These are phyloP conservation scores for Vireo altiloquus DNA, from an alignment of 2,113 vertebrate genomes.

Conservation along the genomic window DNA sequence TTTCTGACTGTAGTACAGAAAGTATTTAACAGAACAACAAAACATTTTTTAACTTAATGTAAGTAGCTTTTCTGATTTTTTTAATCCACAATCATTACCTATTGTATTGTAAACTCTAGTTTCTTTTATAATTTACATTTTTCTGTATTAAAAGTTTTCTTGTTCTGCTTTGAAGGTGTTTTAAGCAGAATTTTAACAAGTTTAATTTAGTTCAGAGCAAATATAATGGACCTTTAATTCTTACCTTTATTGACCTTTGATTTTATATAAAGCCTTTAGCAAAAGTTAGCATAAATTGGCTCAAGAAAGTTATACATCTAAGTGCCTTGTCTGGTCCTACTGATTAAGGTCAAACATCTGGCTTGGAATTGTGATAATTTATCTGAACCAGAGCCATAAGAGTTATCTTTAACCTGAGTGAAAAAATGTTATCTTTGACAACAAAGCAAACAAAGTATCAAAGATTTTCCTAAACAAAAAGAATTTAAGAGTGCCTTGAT, in stretches of 20 bases:
- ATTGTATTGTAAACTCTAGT: neutral
- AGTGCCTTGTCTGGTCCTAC: neutral
- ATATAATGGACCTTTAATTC: neutral
- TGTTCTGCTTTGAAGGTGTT: neutral
- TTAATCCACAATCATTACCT: neutral
- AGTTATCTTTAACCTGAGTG: conserved; percentile 2
- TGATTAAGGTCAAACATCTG: neutral
- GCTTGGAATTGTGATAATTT: neutral
- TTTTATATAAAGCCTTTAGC: neutral
- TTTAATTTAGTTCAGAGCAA: neutral
- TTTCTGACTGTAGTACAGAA: neutral
- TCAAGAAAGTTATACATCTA: neutral
- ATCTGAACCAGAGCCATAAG: neutral
- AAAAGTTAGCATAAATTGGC: neutral
- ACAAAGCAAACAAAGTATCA: neutral
- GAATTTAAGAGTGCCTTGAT: neutral
- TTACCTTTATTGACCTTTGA: neutral
- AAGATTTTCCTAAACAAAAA: neutral
- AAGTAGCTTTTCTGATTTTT: neutral
- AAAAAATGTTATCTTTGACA: conserved; percentile 23
- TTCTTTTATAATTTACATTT: neutral
- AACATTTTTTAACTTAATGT: neutral
- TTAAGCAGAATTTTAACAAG: neutral
- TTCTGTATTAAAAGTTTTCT: neutral
- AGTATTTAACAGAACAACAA: neutral